phyloP scores from a whole-genome alignment of 2,888 invertebrate species.

The Andrena hattorfiana region DNA sequence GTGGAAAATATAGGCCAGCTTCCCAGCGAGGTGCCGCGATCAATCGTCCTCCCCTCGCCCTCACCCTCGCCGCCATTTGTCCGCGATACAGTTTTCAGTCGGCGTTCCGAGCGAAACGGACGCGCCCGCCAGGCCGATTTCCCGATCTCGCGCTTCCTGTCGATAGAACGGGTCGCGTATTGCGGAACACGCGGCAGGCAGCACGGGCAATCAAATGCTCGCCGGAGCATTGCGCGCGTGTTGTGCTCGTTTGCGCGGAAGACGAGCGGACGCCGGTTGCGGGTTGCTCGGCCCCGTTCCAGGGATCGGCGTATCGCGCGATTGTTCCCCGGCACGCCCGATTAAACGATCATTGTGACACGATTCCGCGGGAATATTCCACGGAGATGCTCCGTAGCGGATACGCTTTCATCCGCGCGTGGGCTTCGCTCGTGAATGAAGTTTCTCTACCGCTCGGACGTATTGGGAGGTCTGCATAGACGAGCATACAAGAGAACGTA shows the following conservation, averaged over 20 bases:
- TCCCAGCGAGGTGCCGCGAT: conserved; percentile 32
- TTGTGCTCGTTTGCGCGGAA: conserved; percentile 83
- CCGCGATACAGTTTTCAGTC: conserved; percentile 42
- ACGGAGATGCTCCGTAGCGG: too few species aligned
- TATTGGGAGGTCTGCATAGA: too few species aligned
- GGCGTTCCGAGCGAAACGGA: conserved; percentile 13
- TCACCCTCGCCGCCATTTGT: conserved; percentile 21
- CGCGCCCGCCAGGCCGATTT: conserved; percentile 58
- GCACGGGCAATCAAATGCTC: conserved; percentile 84
- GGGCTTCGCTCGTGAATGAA: too few species aligned
- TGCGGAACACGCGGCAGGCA: conserved; percentile 78
- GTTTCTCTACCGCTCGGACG: too few species aligned
- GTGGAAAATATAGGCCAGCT: conserved; percentile 24
- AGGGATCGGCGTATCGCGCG: conserved; percentile 51
- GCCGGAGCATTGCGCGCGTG: conserved; percentile 78
- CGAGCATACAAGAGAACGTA: too few species aligned
- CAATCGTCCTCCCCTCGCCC: conserved; percentile 50
- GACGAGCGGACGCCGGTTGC: conserved; percentile 79
- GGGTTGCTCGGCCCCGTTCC: conserved; percentile 60
- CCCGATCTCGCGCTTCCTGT: conserved; percentile 71
- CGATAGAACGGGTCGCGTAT: conserved; percentile 68
- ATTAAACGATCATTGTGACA: conserved; percentile 83
- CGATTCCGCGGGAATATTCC: conserved; percentile 67
- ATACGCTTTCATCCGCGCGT: conserved; percentile 71
- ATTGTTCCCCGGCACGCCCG: conserved; percentile 84